A percentile compares a stretch with the other conserved stretches of the same genome.
phyloP scores from a whole-genome alignment of 2,888 invertebrate species.

The Noctua fimbriata region DNA sequence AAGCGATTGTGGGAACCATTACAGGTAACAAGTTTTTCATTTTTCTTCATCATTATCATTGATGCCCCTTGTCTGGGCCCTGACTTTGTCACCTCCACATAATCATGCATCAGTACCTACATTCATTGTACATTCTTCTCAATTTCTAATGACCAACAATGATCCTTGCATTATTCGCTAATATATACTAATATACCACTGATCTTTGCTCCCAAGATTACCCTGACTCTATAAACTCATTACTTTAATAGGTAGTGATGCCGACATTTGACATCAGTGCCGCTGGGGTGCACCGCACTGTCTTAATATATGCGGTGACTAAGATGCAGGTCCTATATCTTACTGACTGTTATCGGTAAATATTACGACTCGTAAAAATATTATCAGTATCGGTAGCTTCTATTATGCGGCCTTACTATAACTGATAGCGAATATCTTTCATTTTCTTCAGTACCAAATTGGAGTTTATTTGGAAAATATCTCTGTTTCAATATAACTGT shows the following conservation, averaged over 20 bases:
- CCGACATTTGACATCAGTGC: constrained; percentile 39
- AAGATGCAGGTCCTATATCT: neutral
- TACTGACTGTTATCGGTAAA: neutral
- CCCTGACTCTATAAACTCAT: constrained; percentile 11
- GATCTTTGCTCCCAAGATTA: constrained; percentile 54
- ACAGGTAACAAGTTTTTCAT: no score
- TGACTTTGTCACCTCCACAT: neutral
- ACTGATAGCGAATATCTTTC: neutral
- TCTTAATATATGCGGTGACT: constrained; percentile 19
- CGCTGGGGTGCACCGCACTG: neutral
- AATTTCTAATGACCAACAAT: constrained; percentile 39
- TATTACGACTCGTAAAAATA: neutral
- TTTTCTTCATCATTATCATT: neutral
- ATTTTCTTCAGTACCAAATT: neutral
- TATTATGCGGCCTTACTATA: neutral
- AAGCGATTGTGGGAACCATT: no score
- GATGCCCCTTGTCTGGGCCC: neutral
- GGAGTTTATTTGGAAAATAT: neutral
- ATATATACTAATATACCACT: constrained; percentile 9
- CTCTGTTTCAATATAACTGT: neutral
- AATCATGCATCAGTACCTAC: neutral
- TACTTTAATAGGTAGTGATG: constrained; percentile 21
- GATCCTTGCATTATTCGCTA: constrained; percentile 30
- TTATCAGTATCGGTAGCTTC: neutral
- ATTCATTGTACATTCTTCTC: neutral